Evolutionary conservation across 2,888 invertebrate genomes (phyloP).

Genomic region (Sminthurides aquaticus): DNA sequence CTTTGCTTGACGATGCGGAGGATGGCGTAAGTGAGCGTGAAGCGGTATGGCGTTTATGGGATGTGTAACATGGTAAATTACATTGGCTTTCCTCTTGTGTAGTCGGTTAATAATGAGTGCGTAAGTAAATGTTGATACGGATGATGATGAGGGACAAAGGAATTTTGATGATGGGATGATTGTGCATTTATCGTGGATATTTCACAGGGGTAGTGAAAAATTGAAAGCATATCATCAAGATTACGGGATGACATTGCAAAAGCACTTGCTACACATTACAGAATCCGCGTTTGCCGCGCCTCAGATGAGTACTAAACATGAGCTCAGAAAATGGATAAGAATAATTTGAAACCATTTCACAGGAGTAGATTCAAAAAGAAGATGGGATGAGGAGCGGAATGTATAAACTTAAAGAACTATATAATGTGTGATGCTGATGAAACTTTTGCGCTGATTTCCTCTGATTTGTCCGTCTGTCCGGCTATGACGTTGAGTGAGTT

Average conservation of each 20-base stretch:
- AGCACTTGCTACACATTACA: background rate
- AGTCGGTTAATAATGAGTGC: too few relatives aligned
- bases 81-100: background rate
- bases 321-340: background rate
- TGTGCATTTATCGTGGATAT: conserved; percentile 22
- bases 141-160: conserved; percentile 20
- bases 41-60: too few relatives aligned
- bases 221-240: conserved; percentile 13
- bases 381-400: too few relatives aligned
- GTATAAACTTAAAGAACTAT: too few relatives aligned
- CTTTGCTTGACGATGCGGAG: too few relatives aligned
- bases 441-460: background rate
- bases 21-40: too few relatives aligned
- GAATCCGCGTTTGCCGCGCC: background rate
- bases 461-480: too few relatives aligned
- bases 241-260: conserved; percentile 3
- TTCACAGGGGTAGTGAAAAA: conserved; percentile 16
- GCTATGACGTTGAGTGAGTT: too few relatives aligned
- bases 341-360: too few relatives aligned
- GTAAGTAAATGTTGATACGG: background rate
- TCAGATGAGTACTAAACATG: background rate
- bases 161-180: conserved; percentile 21
- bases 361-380: too few relatives aligned
- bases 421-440: too few relatives aligned
- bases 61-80: background rate